Evolutionary conservation across 2,113 vertebrate species (phyloP).

Genomic region (Suncus etruscus): DNA sequence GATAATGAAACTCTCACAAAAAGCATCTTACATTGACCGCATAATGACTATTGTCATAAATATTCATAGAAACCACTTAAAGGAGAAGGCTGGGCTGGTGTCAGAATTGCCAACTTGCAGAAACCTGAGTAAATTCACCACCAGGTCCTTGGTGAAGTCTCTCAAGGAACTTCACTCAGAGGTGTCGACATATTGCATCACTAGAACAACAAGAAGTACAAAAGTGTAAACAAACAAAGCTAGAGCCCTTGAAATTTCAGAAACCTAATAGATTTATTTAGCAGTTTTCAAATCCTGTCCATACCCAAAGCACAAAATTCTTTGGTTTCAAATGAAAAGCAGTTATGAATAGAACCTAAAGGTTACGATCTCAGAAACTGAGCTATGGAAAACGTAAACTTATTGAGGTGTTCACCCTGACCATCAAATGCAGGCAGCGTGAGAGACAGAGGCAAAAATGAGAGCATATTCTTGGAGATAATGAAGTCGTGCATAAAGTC

Average conservation of each 20-base stretch:
- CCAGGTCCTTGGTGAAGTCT: neutral
- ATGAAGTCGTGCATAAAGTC: neutral
- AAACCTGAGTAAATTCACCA: neutral
- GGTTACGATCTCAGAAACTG: neutral
- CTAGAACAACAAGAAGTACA: conserved; percentile 8
- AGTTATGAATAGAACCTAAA: conserved; percentile 17
- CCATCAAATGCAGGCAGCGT: neutral
- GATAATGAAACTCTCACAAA: neutral
- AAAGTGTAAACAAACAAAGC: conserved; percentile 43
- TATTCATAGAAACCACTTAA: neutral
- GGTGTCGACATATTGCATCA: neutral
- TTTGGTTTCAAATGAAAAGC: neutral
- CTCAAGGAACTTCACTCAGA: neutral
- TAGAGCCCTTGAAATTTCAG: neutral
- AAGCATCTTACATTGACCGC: neutral
- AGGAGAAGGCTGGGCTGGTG: neutral
- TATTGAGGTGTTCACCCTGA: accelerated
- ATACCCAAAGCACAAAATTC: neutral
- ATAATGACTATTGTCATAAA: conserved; percentile 31
- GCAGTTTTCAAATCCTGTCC: neutral
- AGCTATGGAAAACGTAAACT: neutral
- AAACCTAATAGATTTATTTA: neutral
- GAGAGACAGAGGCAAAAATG: neutral
- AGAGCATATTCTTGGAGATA: neutral
- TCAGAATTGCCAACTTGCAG: accelerated